phyloP scores from a whole-genome alignment of 2,888 invertebrate genomes.

The Amphimallon solstitiale region DNA sequence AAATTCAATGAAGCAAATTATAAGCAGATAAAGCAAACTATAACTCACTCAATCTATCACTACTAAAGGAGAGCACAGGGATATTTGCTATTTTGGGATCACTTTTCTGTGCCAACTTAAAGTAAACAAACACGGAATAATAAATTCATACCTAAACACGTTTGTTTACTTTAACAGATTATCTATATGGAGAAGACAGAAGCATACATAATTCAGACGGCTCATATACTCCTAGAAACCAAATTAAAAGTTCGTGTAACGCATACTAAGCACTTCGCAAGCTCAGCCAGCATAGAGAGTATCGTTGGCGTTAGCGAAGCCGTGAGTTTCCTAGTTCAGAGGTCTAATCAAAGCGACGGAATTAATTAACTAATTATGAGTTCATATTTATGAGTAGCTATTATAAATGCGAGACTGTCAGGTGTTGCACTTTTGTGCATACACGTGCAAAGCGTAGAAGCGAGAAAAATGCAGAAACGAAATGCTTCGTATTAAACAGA shows the following conservation, averaged over 20 bases:
- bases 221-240: constrained; percentile 50
- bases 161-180: constrained; percentile 52
- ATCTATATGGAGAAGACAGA: constrained; percentile 48
- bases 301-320: not conserved
- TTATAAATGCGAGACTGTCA: too few relatives aligned
- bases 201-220: constrained; percentile 51
- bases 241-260: constrained; percentile 38
- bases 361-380: constrained; percentile 38
- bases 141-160: constrained; percentile 41
- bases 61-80: too few relatives aligned
- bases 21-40: too few relatives aligned
- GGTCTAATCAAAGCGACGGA: constrained; percentile 28
- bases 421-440: too few relatives aligned
- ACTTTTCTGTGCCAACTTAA: too few relatives aligned
- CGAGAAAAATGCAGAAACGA: too few relatives aligned
- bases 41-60: too few relatives aligned
- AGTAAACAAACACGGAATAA: not conserved
- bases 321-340: too few relatives aligned
- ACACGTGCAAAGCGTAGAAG: too few relatives aligned
- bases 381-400: constrained; percentile 10
- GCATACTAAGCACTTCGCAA: constrained; percentile 35
- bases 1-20: too few relatives aligned
- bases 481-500: too few relatives aligned
- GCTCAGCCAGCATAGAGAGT: not conserved
- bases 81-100: too few relatives aligned